Base-by-base conservation (phyloP, 2,797 vertebrate species). In the Philypnodon macrostomus region DNA sequence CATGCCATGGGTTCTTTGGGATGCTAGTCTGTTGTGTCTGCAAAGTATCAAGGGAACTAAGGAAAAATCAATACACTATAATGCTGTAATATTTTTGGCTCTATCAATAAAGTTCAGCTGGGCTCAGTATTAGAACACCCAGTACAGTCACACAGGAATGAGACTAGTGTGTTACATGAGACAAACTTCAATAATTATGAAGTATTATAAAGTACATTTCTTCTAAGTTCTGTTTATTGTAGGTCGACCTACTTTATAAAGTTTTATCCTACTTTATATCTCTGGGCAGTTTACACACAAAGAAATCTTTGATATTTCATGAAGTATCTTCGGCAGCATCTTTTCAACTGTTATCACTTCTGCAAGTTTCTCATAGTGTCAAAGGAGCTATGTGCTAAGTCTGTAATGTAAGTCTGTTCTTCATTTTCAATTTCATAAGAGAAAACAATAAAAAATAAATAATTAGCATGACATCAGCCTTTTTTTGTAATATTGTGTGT, bases 31-130 rank as follows among this genome's bases (percentile, higher is more conserved):
- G 70, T 81, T 79, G 62, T 78, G 76, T 80, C 76, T 73, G 67
- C 73, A 64, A 66, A 70, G 52, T 53, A 51, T 19, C 52, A 33
- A 16, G 49, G 65, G 50, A 70, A 50, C 31, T 39, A 36, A 47
- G 59, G 67, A 77, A 67, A 79, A 81, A 81, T 82, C 77, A 50
- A 82, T 84, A 40, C 35, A 53, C 64, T 55, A 67, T 75, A 73
- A 76, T 63, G 63, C 67, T 52, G 65, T 29, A 53, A 64, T 64
- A 79, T 77, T 73, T 80, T 63, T 63, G 70, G 58, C 45, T 41
- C 59, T 4, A 57, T 79, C 73, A 55, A 80, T 79, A 76, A n/a
- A 54, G 27, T 26, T 16, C 8, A 51, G 45, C 6, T 53, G 39
- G 34, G 63, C 48, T 63, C 49, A 21, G 47, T 27, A 30, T 54